Conservation (phyloP, 2,797 vertebrate species). For the Stomatorhinus walkeri region DNA sequence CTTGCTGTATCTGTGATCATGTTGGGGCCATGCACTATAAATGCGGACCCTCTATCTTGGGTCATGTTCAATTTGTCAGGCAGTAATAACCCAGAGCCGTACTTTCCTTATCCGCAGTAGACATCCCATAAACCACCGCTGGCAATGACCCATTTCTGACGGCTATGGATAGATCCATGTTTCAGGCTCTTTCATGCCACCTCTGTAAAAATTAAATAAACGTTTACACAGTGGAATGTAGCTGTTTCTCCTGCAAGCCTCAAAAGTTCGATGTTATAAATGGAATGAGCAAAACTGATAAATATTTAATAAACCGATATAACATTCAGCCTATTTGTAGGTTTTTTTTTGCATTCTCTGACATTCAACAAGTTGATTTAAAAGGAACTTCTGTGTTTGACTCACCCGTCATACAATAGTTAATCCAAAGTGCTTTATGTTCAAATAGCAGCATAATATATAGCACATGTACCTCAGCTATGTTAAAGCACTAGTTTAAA, state of each 20-base stretch:
- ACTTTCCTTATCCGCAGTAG: background rate
- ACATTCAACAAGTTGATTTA: constrained; percentile 17
- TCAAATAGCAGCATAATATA: constrained; percentile 57
- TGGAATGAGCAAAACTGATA: background rate
- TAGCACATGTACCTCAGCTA: constrained; percentile 52
- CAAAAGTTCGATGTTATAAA: constrained; percentile 27
- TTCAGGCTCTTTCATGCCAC: background rate
- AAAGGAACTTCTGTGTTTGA: background rate
- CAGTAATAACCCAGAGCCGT: background rate
- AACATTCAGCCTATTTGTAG: constrained; percentile 7
- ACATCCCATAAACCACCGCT: background rate
- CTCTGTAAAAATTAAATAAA: constrained; percentile 38
- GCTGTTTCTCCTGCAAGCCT: constrained; percentile 33
- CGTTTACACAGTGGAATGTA: background rate
- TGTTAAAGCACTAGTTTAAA: constrained; percentile 58
- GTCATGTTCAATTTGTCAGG: background rate
- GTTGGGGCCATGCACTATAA: background rate
- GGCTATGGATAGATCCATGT: background rate
- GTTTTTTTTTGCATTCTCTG: constrained; percentile 8
- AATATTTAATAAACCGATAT: constrained; percentile 15
- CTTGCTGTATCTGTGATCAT: background rate
- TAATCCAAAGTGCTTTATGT: constrained; percentile 51
- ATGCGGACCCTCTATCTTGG: background rate
- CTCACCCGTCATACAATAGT: constrained; percentile 22
- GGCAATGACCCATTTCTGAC: background rate